These are phyloP conservation scores for Oncorhynchus gorbuscha DNA, from an alignment of 2,113 vertebrate genomes.

Conservation along the genomic window DNA sequence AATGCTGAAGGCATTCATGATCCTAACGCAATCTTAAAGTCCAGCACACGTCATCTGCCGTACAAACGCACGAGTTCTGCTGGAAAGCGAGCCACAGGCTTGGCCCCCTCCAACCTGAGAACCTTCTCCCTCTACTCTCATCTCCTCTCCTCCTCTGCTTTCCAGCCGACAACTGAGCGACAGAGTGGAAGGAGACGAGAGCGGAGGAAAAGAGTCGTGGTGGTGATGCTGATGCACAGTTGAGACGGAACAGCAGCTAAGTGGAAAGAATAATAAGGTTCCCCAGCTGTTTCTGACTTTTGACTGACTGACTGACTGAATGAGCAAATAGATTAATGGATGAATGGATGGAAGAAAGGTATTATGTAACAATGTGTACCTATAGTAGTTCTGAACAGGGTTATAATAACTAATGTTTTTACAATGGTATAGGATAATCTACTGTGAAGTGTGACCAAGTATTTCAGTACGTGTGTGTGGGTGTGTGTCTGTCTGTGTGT, in stretches of 20 bases:
- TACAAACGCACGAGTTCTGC: slow-evolving; percentile 72
- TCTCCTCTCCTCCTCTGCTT: neutral
- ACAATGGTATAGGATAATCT: no score
- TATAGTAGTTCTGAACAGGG: no score
- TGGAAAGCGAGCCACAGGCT: slow-evolving; percentile 71
- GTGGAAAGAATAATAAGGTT: neutral
- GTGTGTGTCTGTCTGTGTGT: no score
- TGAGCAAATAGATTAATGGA: neutral
- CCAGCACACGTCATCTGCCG: slow-evolving; percentile 68
- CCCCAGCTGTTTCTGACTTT: neutral
- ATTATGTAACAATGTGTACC: no score
- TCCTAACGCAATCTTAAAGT: slow-evolving; percentile 77
- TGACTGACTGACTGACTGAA: neutral
- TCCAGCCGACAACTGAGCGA: neutral
- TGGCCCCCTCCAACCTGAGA: slow-evolving; percentile 36
- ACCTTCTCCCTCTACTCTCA: slow-evolving; percentile 5
- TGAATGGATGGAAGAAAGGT: neutral
- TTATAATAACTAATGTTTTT: no score
- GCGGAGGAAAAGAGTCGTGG: neutral
- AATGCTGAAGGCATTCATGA: slow-evolving; percentile 77
- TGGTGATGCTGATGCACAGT: neutral
- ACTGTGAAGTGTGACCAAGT: no score
- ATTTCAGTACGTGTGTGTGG: no score
- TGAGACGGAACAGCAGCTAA: neutral
- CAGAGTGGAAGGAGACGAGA: neutral